Evolutionary conservation across 2,888 invertebrate genomes (phyloP), one percentile per base, ranked within the genome.

Genomic region (Allolobophora icterica): DNA sequence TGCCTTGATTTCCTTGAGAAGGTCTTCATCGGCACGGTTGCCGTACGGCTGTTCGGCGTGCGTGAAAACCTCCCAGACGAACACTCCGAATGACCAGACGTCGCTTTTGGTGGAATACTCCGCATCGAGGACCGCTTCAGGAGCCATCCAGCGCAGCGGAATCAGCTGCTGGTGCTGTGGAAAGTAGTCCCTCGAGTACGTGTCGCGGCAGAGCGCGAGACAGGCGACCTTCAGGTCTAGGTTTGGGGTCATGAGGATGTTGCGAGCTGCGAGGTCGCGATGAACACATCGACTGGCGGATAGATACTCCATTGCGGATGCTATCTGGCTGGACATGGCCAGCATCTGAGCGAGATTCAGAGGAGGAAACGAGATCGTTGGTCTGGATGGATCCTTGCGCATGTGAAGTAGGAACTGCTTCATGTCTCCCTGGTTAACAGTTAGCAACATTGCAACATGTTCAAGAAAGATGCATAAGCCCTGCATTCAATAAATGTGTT

Each of bases 71-170:
- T 99, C 99, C 98, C 98, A 98, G 38, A 98, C 96, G 30, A 98
- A 96, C 35, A 97, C 97, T 0, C 97, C 98, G 94, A 97, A 98
- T 93, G 98, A 97, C 96, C 98, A 99, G 0, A 98, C 97, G 95
- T 99, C 99, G 94, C 98, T 98, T 95, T 98, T 98, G 89, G 97
- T 97, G 30, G 98, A 98, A 95, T 97, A 98, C 92, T 98, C 98
- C 91, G 98, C 98, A 94, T 98, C 98, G 93, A 97, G 96, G 0
- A 98, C 97, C 1, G 98, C 98, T 95, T 99, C 99, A 11, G 95
- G 95, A 0, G 98, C 97, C 95, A 98, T 95, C 99, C 99, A 99
- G 93, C 99, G 97, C 24, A 98, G 96, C 0, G 98, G 98, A 89
- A 98, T 89, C 33, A 93, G 90, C 71, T 93, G 93, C 91, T 94